These are phyloP conservation scores for Parnassius glacialis DNA, from an alignment of 2,888 invertebrate species.

Conservation along the genomic window DNA sequence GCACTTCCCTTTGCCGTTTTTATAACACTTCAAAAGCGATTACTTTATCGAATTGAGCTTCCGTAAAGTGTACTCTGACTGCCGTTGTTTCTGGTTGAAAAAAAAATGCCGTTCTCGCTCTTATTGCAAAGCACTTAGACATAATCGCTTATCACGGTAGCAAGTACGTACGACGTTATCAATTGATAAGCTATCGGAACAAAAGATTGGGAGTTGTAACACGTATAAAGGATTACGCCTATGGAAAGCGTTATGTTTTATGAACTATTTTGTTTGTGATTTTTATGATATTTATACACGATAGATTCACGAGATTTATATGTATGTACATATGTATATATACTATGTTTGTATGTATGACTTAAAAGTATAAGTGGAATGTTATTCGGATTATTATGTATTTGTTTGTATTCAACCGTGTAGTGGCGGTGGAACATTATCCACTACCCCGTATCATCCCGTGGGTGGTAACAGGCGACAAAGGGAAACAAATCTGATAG, in stretches of 20 bases:
- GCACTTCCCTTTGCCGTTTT: background rate
- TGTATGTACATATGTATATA: too few relatives aligned
- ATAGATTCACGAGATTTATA: too few relatives aligned
- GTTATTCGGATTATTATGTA: too few relatives aligned
- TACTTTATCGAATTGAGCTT: conserved; percentile 24
- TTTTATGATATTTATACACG: conserved; percentile 10
- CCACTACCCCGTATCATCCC: too few relatives aligned
- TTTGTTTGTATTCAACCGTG: too few relatives aligned
- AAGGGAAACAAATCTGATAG: too few relatives aligned
- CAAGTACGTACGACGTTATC: conserved; percentile 12
- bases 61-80: conserved; percentile 14
- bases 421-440: too few relatives aligned
- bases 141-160: background rate
- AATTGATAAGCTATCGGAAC: conserved; percentile 20
- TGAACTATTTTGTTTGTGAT: conserved; percentile 10
- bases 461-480: too few relatives aligned
- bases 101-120: background rate
- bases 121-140: conserved; percentile 1
- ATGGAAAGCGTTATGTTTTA: background rate
- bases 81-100: background rate
- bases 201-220: conserved; percentile 11
- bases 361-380: too few relatives aligned
- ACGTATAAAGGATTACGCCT: conserved; percentile 15
- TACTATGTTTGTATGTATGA: too few relatives aligned
- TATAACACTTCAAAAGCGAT: conserved; percentile 23